Evolutionary conservation across 2,797 vertebrate genomes (phyloP).

Genomic region (Syndactyla subalaris): DNA sequence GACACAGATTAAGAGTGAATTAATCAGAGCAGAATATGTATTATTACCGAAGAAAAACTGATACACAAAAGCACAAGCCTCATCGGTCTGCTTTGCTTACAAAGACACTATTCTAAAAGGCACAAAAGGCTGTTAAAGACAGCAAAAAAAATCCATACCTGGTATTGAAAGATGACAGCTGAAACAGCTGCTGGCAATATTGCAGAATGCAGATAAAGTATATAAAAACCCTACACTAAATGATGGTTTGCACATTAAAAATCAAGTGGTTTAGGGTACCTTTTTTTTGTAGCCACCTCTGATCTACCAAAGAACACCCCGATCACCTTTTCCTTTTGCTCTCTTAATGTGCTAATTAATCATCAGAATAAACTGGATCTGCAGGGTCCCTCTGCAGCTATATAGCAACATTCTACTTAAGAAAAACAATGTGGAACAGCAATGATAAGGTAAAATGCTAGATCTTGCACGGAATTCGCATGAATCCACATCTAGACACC

Average conservation of each 20-base stretch:
- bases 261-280: neutral
- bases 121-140: conserved; percentile 34
- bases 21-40: neutral
- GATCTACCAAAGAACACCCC: neutral
- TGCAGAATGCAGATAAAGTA: neutral
- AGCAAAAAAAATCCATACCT: neutral
- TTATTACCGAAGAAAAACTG: neutral
- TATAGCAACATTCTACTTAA: neutral
- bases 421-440: neutral
- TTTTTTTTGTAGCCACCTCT: neutral
- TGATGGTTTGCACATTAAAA: neutral
- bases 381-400: neutral
- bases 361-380: neutral
- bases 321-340: neutral
- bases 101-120: neutral
- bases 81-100: neutral
- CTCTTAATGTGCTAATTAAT: neutral
- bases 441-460: neutral
- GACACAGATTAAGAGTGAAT: neutral
- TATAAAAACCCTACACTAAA: neutral
- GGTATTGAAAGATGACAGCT: neutral
- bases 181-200: neutral
- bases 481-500: neutral
- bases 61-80: neutral
- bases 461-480: accelerated